Percentiles rank a stretch among this genome's conserved stretches.
Evolutionary conservation across 2,797 vertebrate species (phyloP).

Genomic region (Peromyscus melanophrys): DNA sequence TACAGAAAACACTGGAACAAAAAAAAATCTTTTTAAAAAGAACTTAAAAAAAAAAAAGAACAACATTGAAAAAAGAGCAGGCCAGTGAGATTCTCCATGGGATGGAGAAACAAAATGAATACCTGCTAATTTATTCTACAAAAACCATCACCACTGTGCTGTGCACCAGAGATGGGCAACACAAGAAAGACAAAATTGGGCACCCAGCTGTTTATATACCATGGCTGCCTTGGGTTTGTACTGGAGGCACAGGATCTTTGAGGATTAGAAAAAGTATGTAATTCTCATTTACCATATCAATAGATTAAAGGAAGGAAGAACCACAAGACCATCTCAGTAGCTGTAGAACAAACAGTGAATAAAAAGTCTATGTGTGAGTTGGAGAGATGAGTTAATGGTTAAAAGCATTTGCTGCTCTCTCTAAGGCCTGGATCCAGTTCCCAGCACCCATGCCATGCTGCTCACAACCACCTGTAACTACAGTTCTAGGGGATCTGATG

Average conservation of each 20-base stretch:
- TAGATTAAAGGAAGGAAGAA: neutral
- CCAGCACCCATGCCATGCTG: neutral
- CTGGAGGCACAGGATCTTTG: neutral
- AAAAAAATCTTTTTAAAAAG: neutral
- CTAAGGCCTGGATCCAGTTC: neutral
- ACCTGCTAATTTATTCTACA: neutral
- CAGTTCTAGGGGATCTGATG: neutral
- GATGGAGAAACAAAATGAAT: neutral
- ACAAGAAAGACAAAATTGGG: neutral
- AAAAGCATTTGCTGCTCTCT: neutral
- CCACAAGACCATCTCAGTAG: neutral
- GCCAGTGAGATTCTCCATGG: constrained; percentile 25
- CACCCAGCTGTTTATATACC: neutral
- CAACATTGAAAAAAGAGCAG: neutral
- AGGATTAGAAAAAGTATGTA: neutral
- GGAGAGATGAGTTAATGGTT: neutral
- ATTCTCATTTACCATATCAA: neutral
- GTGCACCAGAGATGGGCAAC: neutral
- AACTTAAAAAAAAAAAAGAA: neutral
- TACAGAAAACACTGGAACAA: neutral
- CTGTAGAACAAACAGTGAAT: neutral
- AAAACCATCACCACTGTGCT: neutral
- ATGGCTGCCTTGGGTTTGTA: neutral
- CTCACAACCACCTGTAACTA: neutral
- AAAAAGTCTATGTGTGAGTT: neutral